Evolutionary conservation across 2,888 invertebrate genomes (phyloP), one percentile per base, ranked within the genome.

Genomic region (Cheilosia urbana): DNA sequence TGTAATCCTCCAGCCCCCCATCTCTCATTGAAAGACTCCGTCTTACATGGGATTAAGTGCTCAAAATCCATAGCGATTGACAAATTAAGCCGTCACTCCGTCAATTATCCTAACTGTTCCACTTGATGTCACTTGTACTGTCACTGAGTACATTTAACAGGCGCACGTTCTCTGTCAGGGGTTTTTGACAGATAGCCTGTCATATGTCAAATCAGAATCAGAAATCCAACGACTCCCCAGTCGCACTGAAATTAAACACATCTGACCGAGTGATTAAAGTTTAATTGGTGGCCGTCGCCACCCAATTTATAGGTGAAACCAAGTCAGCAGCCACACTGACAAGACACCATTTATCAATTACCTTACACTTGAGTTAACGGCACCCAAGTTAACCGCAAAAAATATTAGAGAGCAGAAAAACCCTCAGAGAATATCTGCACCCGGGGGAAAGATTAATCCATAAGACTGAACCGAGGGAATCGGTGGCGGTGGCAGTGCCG

Each of bases 291-390:
- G 9, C 51, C 53, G 21, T 62, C 42, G 17, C 62, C 42, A 47
- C 21, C 62, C 42, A 69, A 58, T 51, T 76, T 71, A 60, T 47
- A 77, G 72, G 78, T 72, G 78, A 68, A 78, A 68, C 63, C 57
- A 51, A 84, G 69, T 79, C 83, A 82, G 60, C 63, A 71, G 65
- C 58, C 49, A 69, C 78, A 68, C 37, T 75, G 73, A 65, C 73
- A 79, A 65, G 73, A 68, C 66, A 72, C 83, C 68, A 84, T 79
- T 73, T 84, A 75, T 79, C 83, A 84, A 84, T 79, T 73, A 69
- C 69, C 24, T 84, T 84, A 53, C 58, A 75, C 79, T 79, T 63
- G 73, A 55, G 13, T 24, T 37, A 42, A 37, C 47, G 58, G 40
- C 58, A 34, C 11, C 62, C 40, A 21, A 49, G 58, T 24, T 60